These are phyloP conservation scores for Nannoperca obscura DNA, from an alignment of 2,797 vertebrate species.

Conservation along the genomic window DNA sequence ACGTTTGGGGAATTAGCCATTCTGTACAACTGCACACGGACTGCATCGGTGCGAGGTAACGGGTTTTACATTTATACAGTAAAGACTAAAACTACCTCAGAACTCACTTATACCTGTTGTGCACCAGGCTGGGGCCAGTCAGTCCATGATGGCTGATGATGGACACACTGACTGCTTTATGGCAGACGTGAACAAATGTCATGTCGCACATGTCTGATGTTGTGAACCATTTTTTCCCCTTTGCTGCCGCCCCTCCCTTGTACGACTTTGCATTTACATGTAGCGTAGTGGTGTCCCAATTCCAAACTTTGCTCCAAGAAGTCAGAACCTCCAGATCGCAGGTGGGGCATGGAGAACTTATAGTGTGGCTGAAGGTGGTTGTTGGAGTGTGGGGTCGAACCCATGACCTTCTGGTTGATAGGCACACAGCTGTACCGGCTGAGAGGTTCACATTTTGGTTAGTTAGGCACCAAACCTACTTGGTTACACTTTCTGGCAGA, in stretches of 20 bases:
- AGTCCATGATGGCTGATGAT: neutral
- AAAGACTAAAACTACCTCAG: neutral
- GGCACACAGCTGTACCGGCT: no score
- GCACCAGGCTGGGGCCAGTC: neutral
- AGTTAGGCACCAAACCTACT: no score
- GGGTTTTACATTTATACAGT: neutral
- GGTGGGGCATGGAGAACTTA: neutral
- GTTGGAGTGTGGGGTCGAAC: no score
- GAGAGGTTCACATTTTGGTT: no score
- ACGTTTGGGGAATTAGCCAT: conserved; percentile 95
- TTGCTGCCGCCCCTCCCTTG: neutral
- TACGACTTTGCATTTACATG: neutral
- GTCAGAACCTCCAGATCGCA: neutral
- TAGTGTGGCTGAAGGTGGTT: no score
- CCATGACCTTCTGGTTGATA: no score
- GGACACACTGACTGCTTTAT: neutral
- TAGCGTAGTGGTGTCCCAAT: neutral
- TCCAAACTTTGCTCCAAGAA: neutral
- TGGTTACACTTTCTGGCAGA: no score
- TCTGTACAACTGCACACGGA: conserved; percentile 95
- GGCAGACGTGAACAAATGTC: neutral
- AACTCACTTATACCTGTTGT: neutral
- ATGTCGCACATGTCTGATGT: neutral
- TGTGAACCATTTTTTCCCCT: neutral
- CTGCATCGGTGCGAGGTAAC: conserved; percentile 93